Base-by-base conservation (phyloP, 1,140 invertebrate genomes). In the Pseudomyrmex sp. region DNA sequence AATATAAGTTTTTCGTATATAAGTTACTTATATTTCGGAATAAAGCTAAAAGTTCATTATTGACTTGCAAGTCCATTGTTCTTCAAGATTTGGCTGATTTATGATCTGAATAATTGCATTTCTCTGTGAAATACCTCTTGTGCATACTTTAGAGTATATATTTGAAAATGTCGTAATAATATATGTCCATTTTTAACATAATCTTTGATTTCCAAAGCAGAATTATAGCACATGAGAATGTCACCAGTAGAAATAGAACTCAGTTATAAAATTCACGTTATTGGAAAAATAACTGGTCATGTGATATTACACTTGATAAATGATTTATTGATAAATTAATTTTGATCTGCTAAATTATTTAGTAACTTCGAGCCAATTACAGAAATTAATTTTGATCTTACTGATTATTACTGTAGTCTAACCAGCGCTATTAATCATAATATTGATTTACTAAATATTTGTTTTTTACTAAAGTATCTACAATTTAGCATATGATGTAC, bases 11-110 rank as follows among this genome's bases (percentile, higher is more conserved):
- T 7, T n/a, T 74, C 48, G 56, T 63, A 35, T 35, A 5, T 35
- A 35, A 35, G 35, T 35, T 35, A 35, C 35, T 35, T 35, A 35
- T 35, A 35, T 35, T 35, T 35, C 5, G 35, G 0, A 35, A 35
- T 35, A 35, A 35, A 35, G 35, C 4, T 35, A 35, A 35, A 35
- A 35, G 35, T 35, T 35, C 35, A 35, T 35, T 35, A 75, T 75
- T 9, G 48, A 13, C 26, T 75, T 75, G 73, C 63, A 75, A 75
- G 50, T 75, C 63, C 73, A 75, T 75, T 75, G 73, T 75, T 63
- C 73, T 75, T 75, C 26, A 75, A 50, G 12, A 50, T 62, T 75
- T 61, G 35, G 35, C 35, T 63, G 4, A 10, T 23, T 75, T 75
- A 75, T 9, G 15, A 73, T 58, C 12, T 46, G 46, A 61, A 2